These are phyloP conservation scores for Amblyopsis hoosieri DNA, from an alignment of 2,797 vertebrate species.

Conservation along the genomic window DNA sequence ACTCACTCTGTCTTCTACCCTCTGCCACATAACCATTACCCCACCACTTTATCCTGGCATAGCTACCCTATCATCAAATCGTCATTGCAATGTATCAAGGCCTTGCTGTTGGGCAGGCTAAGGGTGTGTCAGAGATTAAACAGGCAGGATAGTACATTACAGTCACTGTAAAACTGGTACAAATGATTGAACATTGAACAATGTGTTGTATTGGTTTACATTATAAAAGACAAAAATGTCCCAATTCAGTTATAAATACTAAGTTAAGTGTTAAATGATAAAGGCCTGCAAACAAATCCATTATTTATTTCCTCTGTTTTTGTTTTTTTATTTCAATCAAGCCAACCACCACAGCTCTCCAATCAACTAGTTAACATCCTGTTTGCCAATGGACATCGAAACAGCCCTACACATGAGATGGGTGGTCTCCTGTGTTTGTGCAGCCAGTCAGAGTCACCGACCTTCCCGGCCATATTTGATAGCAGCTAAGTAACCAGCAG, in stretches of 20 bases:
- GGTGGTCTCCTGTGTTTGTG: conserved; percentile 37
- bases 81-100: conserved; percentile 26
- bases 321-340: conserved; percentile 7
- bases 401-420: conserved; percentile 5
- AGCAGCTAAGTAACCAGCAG: conserved; percentile 48
- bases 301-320: neutral
- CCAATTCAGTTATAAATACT: no score
- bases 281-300: neutral
- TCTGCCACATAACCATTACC: conserved; percentile 39
- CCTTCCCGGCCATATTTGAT: conserved; percentile 59
- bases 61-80: conserved; percentile 53
- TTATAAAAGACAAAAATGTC: conserved; percentile 8
- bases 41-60: conserved; percentile 46
- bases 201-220: neutral
- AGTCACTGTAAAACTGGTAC: conserved; percentile 23
- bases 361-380: conserved; percentile 12
- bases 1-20: conserved; percentile 7
- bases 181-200: conserved; percentile 19
- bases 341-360: conserved; percentile 4
- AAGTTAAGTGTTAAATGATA: conserved; percentile 7
- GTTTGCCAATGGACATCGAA: conserved; percentile 21
- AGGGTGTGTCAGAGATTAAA: conserved; percentile 42
- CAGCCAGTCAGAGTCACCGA: conserved; percentile 46
- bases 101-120: conserved; percentile 27
- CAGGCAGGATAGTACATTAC: conserved; percentile 20